A percentile compares a stretch with the other conserved stretches of the same genome.
Evolutionary conservation across 2,797 vertebrate genomes (phyloP).

Genomic region (Diglossa cyanea): DNA sequence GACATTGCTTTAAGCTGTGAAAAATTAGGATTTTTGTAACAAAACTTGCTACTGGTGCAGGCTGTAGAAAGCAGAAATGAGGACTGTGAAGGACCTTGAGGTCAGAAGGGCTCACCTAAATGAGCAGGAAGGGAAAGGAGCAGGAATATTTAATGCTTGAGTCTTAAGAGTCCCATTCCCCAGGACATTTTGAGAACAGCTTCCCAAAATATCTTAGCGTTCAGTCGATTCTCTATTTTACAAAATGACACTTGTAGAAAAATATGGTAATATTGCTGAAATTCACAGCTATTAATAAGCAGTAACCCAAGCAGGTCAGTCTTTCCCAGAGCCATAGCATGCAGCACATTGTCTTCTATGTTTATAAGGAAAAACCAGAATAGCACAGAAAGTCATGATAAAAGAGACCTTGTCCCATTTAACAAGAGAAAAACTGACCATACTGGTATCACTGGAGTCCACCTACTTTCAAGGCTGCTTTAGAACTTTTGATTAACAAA

Average conservation of each 20-base stretch:
- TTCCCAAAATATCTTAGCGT: neutral
- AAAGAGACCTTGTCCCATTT: neutral
- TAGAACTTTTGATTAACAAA: neutral
- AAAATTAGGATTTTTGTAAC: neutral
- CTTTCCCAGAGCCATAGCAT: neutral
- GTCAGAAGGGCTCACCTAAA: neutral
- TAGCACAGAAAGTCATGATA: neutral
- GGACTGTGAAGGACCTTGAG: neutral
- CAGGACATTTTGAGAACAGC: neutral
- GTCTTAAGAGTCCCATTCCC: neutral
- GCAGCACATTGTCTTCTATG: neutral
- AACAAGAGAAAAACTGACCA: neutral
- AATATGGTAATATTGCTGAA: neutral
- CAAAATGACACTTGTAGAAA: neutral
- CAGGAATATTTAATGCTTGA: neutral
- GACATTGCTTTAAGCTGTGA: neutral
- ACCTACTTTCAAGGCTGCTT: neutral
- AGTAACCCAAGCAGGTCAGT: neutral
- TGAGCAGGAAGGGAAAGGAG: neutral
- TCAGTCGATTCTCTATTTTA: neutral
- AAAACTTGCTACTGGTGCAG: neutral
- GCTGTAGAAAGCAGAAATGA: neutral
- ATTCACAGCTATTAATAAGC: neutral
- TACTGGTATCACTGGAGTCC: neutral
- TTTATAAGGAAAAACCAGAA: neutral